Percentiles rank a stretch among this genome's conserved stretches.
These are phyloP conservation scores for Empidonax traillii DNA, from an alignment of 2,113 vertebrate species.

Conservation along the genomic window DNA sequence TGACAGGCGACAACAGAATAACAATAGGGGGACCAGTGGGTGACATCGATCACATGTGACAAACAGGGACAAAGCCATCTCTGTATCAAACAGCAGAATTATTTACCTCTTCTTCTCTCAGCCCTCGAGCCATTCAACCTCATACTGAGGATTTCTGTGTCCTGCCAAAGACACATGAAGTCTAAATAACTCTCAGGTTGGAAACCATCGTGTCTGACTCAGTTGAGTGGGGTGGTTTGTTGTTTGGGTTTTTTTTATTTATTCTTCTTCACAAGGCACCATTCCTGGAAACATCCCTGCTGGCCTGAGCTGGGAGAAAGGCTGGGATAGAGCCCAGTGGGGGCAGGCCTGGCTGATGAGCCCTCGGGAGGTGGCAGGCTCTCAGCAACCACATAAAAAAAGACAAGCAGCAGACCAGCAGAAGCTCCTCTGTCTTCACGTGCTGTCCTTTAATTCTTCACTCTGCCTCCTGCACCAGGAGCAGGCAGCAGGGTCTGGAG, in stretches of 20 bases:
- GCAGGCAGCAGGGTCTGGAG: not conserved
- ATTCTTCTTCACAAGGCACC: not conserved
- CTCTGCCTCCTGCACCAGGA: not conserved
- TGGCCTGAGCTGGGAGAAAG: not conserved
- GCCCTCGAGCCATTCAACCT: slow-evolving; percentile 49
- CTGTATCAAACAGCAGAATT: slow-evolving; percentile 32
- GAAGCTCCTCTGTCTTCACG: not conserved
- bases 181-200: slow-evolving; percentile 55
- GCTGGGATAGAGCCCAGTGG: not conserved
- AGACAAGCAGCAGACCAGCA: not conserved
- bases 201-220: slow-evolving; percentile 3
- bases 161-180: slow-evolving; percentile 28
- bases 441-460: not conserved
- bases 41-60: slow-evolving; percentile 67
- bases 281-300: not conserved
- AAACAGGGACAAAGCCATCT: slow-evolving; percentile 57
- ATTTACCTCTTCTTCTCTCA: slow-evolving; percentile 36
- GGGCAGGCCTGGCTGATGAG: not conserved
- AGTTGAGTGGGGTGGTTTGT: not conserved
- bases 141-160: not conserved
- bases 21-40: slow-evolving; percentile 52
- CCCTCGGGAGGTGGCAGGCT: not conserved
- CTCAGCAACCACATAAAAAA: not conserved
- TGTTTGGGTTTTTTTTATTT: not conserved
- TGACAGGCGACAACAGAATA: slow-evolving; percentile 58